Base-by-base conservation (phyloP, 2,113 vertebrate species). In the Melospiza georgiana region DNA sequence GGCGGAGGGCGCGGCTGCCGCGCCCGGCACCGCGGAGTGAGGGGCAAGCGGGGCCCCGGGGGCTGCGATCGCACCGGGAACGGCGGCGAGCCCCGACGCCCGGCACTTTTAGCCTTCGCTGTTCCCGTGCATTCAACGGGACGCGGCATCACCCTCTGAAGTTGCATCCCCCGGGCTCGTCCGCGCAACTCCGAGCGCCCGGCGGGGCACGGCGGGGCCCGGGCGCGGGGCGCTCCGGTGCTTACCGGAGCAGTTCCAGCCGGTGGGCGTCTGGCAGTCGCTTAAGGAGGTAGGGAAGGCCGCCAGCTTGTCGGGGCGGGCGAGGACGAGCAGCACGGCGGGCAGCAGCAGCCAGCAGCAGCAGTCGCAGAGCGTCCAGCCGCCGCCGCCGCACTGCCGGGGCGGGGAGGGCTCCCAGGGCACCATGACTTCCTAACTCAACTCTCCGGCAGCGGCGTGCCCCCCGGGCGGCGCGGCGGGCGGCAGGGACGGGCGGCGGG, bases 181-280 rank as follows among this genome's bases (percentile, higher is more conserved):
- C 54, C 73, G 27, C 73, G 76, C 52, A 93, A 93, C 96, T 93
- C 90, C 6, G 57, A 78, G 74, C 35, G 39, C 75, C 46, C 52
- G 55, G 62, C 54, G 49, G 66, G 46, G 41, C 63, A 46, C 71
- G 59, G 74, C 37, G 58, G 22, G 46, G 46, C 49, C 23, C 24
- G 31, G 61, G 20, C 37, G 41, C 37, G 27, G 77, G 51, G 43
- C 15, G 86, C 73, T 65, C 74, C 62, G 67, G 49, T 37, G 94
- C 99, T 99, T 98, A 99, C 99, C 99, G 61, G 99, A 99, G 98
- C 99, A 99, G 97, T 99, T 99, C 99, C 99, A 99, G 96, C 99
- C 99, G 96, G 99, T 99, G 84, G 99, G 99, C 87, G 99, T 99
- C 98, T 99, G 99, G 97, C 99, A 99, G 98, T 99, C 99, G 97